phyloP scores from a whole-genome alignment of 2,797 vertebrate genomes.

The Lophotriccus pileatus region DNA sequence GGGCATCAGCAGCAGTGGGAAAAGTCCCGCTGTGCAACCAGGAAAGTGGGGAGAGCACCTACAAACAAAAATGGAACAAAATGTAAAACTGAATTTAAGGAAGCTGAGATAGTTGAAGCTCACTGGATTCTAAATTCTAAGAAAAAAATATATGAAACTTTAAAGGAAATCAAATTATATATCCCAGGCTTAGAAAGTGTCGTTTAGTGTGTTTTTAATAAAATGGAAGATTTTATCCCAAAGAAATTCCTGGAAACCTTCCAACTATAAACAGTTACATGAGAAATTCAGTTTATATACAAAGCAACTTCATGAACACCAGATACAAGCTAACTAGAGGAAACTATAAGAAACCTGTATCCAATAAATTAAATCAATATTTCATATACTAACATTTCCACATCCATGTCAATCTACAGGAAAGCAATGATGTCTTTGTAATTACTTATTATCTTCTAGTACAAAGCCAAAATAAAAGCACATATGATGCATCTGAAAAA shows the following conservation, averaged over 20 bases:
- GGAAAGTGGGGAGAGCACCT: conserved; percentile 45
- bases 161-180: neutral
- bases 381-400: neutral
- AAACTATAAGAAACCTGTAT: neutral
- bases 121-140: neutral
- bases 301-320: neutral
- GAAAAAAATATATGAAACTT: neutral
- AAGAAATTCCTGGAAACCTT: neutral
- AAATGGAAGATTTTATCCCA: neutral
- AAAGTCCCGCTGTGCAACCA: conserved; percentile 57
- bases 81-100: conserved; percentile 31
- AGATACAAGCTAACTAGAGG: neutral
- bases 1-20: conserved; percentile 56
- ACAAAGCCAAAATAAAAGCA: neutral
- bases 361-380: neutral
- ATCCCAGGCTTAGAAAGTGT: neutral
- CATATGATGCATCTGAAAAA: neutral
- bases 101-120: neutral
- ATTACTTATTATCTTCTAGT: neutral
- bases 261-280: neutral
- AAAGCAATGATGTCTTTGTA: neutral
- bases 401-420: neutral
- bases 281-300: neutral
- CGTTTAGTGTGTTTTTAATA: neutral
- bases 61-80: conserved; percentile 44